Conservation (phyloP, 2,888 invertebrate genomes). For the Hofmannophila pseudospretella region DNA sequence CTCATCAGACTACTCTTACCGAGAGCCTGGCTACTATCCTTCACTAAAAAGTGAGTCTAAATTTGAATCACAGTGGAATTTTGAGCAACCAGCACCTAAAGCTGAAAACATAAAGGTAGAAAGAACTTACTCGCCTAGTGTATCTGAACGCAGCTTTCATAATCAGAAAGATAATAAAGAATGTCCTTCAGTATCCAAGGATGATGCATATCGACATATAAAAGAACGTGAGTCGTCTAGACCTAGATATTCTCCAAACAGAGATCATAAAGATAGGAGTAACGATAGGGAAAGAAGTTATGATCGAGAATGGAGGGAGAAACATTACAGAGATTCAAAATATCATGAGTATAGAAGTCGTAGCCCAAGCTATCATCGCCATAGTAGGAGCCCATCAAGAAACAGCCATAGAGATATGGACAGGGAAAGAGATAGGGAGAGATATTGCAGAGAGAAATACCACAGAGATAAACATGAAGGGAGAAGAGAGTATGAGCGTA, state of each 20-base stretch:
- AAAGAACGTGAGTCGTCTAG: slow-evolving; percentile 16
- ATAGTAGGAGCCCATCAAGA: slow-evolving; percentile 36
- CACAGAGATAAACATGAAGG: slow-evolving; percentile 17
- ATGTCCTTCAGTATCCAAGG: slow-evolving; percentile 14
- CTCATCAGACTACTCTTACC: slow-evolving; percentile 17
- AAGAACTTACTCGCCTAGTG: not conserved
- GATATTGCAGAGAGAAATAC: slow-evolving; percentile 29
- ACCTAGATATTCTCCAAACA: slow-evolving; percentile 26
- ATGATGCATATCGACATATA: not conserved
- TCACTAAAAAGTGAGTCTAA: not conserved
- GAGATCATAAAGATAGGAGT: slow-evolving; percentile 27
- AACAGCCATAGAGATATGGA: slow-evolving; percentile 22
- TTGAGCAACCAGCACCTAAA: not conserved
- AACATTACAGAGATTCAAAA: slow-evolving; percentile 25
- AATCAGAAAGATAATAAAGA: slow-evolving; percentile 13
- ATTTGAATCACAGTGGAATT: not conserved
- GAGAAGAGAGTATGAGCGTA: slow-evolving; percentile 37
- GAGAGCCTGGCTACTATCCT: slow-evolving; percentile 11
- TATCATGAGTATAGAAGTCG: slow-evolving; percentile 25
- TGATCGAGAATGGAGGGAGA: slow-evolving; percentile 24
- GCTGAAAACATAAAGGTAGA: not conserved
- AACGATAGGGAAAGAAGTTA: slow-evolving; percentile 22
- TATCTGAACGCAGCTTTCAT: not conserved
- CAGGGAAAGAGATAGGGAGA: slow-evolving; percentile 20
- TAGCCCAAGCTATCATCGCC: slow-evolving; percentile 35